Percentiles rank a stretch among this genome's conserved stretches.
phyloP scores from a whole-genome alignment of 2,797 vertebrate genomes.

The Phaenicophaeus curvirostris region DNA sequence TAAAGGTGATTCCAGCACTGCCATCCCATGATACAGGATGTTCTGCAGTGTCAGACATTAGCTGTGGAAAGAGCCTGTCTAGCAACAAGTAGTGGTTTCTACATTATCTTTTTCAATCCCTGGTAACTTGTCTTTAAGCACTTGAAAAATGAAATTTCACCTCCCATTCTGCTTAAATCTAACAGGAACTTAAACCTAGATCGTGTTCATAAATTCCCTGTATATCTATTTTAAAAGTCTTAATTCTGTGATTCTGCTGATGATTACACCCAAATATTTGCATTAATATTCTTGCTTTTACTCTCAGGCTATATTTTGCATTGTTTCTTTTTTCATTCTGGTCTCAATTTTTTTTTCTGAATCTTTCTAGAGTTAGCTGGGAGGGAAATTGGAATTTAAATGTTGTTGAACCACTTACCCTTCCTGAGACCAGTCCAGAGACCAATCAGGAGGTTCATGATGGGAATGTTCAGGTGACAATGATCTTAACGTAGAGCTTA shows the following conservation, averaged over 20 bases:
- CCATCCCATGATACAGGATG: neutral
- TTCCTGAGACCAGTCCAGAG: constrained; percentile 70
- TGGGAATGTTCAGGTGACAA: constrained; percentile 69
- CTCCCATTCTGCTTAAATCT: neutral
- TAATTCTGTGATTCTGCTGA: neutral
- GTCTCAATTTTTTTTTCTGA: neutral
- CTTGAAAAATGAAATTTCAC: neutral
- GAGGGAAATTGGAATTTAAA: neutral
- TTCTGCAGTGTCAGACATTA: neutral
- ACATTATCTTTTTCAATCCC: neutral
- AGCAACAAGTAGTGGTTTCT: neutral
- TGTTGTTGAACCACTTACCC: constrained; percentile 61
- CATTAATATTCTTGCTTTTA: neutral
- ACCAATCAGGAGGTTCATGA: constrained; percentile 62
- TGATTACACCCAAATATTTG: neutral
- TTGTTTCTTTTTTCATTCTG: neutral
- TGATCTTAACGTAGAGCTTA: constrained; percentile 68
- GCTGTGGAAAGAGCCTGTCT: neutral
- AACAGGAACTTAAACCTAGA: neutral
- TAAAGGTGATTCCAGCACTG: neutral
- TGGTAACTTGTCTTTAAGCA: neutral
- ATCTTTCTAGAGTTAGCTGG: neutral
- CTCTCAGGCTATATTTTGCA: neutral
- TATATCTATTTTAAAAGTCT: neutral
- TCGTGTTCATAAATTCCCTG: neutral